Percentiles rank a stretch among this genome's conserved stretches.
These are phyloP conservation scores for Cephus pygmeus DNA, from an alignment of 2,888 invertebrate species.

Conservation along the genomic window DNA sequence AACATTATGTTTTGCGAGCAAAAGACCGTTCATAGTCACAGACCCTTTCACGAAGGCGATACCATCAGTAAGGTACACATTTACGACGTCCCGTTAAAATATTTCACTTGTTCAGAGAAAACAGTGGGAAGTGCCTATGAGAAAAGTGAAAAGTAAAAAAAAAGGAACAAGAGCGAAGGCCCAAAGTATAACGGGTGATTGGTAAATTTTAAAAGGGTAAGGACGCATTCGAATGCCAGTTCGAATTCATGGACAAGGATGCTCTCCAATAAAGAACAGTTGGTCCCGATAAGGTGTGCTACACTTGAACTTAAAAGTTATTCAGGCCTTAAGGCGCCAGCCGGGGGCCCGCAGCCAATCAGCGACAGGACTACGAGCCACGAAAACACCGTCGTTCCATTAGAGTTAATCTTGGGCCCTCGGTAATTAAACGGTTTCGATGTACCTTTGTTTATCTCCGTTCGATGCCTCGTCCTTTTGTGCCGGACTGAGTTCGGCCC, in stretches of 20 bases:
- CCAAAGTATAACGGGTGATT: not conserved
- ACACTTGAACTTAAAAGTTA: conserved; percentile 26
- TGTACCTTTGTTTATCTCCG: conserved; percentile 56
- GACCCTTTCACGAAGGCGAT: not conserved
- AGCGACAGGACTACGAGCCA: conserved; percentile 15
- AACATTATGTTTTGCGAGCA: not conserved
- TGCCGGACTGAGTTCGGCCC: conserved; percentile 10
- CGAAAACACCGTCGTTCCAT: conserved; percentile 50
- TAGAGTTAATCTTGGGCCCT: conserved; percentile 56
- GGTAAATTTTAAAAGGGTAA: not conserved
- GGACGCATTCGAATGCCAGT: not conserved
- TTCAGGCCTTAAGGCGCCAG: conserved; percentile 37
- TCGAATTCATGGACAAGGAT: not conserved
- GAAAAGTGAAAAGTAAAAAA: not conserved
- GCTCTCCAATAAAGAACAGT: conserved; percentile 7
- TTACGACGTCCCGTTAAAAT: not conserved
- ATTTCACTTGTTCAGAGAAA: not conserved
- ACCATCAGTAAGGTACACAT: not conserved
- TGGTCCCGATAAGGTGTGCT: conserved; percentile 7
- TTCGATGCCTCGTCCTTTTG: conserved; percentile 28
- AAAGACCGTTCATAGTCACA: not conserved
- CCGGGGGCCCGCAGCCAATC: conserved; percentile 18
- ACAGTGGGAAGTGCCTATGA: not conserved
- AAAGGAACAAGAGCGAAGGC: not conserved
- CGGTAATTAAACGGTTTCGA: conserved; percentile 61